Base-by-base conservation (phyloP, 2,797 vertebrate genomes). In the Tolypeutes matacus region DNA sequence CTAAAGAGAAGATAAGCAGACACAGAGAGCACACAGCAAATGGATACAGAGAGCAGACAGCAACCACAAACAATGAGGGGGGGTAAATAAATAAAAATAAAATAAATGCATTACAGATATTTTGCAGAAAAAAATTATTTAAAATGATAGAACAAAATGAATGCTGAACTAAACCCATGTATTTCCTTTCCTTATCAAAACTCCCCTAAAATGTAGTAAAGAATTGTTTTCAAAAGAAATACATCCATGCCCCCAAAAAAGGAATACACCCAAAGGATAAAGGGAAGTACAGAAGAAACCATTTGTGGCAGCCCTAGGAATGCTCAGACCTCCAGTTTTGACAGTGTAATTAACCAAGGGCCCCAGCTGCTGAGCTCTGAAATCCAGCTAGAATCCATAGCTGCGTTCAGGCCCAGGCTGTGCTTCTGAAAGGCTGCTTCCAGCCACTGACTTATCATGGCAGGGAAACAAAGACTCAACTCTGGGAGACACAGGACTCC, bases 101-200 rank as follows among this genome's bases (percentile, higher is more conserved):
- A 39, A 67, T 42, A 67, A 88, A 89, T 23, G 51, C 2, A 42
- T 58, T 64, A 91, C 13, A 86, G 29, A 84, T 42, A 46, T 81
- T 80, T 70, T 29, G 27, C 20, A 56, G 23, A 46, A 46, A 36
- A 64, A 89, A 86, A 64, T 70, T 29, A 94, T 85, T 70, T 92
- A 21, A 86, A 89, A 56, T 70, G 51, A 65, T 31, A 56, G 60
- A 53, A 64, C 78, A 23, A 76, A 69, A 72, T 42, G 2, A 80
- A 78, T 25, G 42, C 6, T 77, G 14, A 81, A 69, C 36, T 23
- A 13, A 5, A 85, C 29, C 2, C 2, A 67, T 65, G 62, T 81
- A 49, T 89, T 89, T 89, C 23, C 31, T 83, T 84, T 78, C 65
- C 51, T 92, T 86, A 23, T 69, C 42, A 82, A 76, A 60, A 86